These are phyloP conservation scores for Leptoclinus maculatus DNA, from an alignment of 2,797 vertebrate species.

Conservation along the genomic window DNA sequence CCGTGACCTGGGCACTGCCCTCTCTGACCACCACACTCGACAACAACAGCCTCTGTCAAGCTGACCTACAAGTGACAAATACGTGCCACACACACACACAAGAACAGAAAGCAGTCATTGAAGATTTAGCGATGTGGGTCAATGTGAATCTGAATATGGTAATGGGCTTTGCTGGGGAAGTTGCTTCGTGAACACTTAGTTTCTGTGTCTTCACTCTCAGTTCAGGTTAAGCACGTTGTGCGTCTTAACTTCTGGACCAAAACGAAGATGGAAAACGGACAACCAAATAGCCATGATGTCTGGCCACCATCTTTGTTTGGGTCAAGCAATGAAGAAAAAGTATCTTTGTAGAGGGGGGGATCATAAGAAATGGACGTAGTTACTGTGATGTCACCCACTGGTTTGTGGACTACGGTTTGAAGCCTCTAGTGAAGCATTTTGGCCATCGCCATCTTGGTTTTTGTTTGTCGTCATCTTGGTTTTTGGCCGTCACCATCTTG, in stretches of 20 bases:
- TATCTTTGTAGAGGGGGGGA: not conserved
- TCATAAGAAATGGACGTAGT: not conserved
- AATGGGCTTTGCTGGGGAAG: constrained; percentile 48
- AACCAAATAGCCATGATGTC: not conserved
- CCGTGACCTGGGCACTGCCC: constrained; percentile 26
- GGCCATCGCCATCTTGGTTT: too few species aligned
- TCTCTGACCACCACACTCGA: constrained; percentile 16
- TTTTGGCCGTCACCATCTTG: too few species aligned
- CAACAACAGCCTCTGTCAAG: constrained; percentile 56
- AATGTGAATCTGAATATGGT: constrained; percentile 56
- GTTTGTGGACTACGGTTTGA: too few species aligned
- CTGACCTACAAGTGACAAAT: constrained; percentile 42
- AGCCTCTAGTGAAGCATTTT: too few species aligned
- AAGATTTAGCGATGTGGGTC: constrained; percentile 35
- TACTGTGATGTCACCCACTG: not conserved
- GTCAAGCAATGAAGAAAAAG: not conserved
- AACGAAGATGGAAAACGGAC: not conserved
- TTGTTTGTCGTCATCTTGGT: too few species aligned
- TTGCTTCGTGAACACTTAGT: constrained; percentile 43
- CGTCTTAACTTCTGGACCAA: not conserved
- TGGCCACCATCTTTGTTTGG: not conserved
- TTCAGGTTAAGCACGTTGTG: not conserved
- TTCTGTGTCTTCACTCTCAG: constrained; percentile 33
- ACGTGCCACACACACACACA: not conserved
- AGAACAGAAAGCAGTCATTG: constrained; percentile 29